Evolutionary conservation across 2,113 vertebrate genomes (phyloP), one percentile per base, ranked within the genome.

Genomic region (Sclerurus mexicanus): DNA sequence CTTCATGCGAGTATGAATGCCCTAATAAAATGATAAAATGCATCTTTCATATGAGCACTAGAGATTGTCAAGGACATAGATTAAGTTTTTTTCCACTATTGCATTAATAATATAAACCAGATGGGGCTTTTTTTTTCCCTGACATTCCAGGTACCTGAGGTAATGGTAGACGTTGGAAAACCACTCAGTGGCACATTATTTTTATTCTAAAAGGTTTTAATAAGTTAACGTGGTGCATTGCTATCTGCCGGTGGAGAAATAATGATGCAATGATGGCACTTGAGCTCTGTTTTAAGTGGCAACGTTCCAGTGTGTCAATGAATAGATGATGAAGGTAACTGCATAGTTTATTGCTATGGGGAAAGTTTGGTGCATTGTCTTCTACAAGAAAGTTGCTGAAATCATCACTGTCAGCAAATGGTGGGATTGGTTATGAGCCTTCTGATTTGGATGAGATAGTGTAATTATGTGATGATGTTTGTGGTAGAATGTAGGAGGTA

Each of bases 81-180:
- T 94, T 87, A 93, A 90, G 64, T 6, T 94, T 87, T 89, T 82
- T 79, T 50, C 91, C 94, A 79, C 94, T 64, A 86, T 97, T 96
- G 93, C 94, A 58, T 97, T 97, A 97, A 98, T 99, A 99, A 99
- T 98, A 97, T 84, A 98, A 98, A 98, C 98, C 99, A 99, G 99
- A 99, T 99, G 99, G 97, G 49, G 90, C 89, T 95, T 89, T 94
- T 96, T 88, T 95, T 92, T 89, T 30, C 24, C 94, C 66, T 90
- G 94, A 97, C 99, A 99, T 99, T 99, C 99, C 98, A 98, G 96
- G 96, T 98, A 98, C 98, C 97, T 99, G 98, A 99, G 98, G 98
- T 99, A 99, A 99, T 98, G 97, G 95, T 97, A 95, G 95, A 96
- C 0, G 27, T 58, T 93, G 89, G 94, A 96, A 96, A 97, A 95